Percentiles rank a stretch among this genome's conserved stretches.
Evolutionary conservation across 1,140 invertebrate species (phyloP).

Genomic region (Zaprionus capensis): DNA sequence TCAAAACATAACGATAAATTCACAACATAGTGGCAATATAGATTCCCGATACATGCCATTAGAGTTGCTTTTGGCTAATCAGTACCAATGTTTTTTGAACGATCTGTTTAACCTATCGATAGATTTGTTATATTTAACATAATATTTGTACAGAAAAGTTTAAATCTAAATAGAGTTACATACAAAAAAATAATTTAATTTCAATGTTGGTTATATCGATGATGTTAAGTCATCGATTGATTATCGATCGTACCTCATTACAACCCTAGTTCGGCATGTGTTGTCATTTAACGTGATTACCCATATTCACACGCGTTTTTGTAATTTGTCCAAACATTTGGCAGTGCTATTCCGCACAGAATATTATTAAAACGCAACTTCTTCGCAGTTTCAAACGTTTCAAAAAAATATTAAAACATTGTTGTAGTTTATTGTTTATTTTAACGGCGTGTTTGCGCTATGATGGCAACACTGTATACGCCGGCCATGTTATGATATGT

Average conservation of each 20-base stretch:
- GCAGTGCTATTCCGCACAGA: conserved; percentile 9
- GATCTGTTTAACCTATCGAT: neutral
- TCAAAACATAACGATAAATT: neutral
- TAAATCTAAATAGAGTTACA: too few relatives aligned
- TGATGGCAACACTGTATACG: conserved; percentile 74
- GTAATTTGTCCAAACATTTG: conserved; percentile 54
- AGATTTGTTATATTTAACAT: neutral
- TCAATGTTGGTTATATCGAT: neutral
- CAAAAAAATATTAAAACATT: neutral
- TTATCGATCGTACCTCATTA: conserved; percentile 10
- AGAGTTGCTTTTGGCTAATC: conserved; percentile 16
- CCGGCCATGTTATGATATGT: conserved; percentile 84
- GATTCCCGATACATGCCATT: neutral
- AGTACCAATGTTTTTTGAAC: neutral
- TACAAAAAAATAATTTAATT: neutral
- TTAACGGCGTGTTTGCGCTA: conserved; percentile 30
- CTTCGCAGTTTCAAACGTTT: neutral
- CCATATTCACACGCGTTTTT: conserved; percentile 56
- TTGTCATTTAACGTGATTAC: conserved; percentile 48
- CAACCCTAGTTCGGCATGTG: conserved; percentile 47
- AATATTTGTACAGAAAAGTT: neutral
- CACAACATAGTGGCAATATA: neutral
- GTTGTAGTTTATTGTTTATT: conserved; percentile 9
- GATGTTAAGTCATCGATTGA: neutral
- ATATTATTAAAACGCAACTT: neutral